phyloP scores from a whole-genome alignment of 1,140 invertebrate genomes.

The Eurytemora carolleeae region DNA sequence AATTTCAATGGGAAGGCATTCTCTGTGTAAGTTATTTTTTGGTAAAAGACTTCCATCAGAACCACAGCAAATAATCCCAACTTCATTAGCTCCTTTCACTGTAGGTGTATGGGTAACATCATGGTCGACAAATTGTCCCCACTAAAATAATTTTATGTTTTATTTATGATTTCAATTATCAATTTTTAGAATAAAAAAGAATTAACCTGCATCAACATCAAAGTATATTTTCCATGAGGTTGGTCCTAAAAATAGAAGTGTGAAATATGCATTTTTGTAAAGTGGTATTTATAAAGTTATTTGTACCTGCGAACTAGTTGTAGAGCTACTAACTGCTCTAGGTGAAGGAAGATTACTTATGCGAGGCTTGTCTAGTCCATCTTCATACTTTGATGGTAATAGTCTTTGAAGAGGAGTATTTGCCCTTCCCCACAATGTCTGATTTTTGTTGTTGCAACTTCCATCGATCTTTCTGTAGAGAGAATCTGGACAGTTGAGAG shows the following conservation, averaged over 20 bases:
- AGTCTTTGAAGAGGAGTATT: constrained; percentile 57
- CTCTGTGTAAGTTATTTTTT: not conserved
- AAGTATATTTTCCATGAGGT: not conserved
- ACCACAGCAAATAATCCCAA: not conserved
- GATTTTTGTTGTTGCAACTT: constrained; percentile 57
- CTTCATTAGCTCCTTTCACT: constrained; percentile 3
- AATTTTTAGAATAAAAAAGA: not conserved
- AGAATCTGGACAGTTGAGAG: not conserved
- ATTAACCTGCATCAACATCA: not conserved
- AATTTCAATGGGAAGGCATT: not conserved
- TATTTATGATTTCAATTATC: not conserved
- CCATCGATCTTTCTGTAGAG: constrained; percentile 56
- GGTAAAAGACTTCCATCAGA: not conserved
- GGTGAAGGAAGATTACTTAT: constrained; percentile 18
- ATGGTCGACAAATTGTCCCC: constrained; percentile 91
- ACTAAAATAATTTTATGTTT: constrained; percentile 25
- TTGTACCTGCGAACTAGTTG: not conserved
- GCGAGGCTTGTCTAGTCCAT: constrained; percentile 33
- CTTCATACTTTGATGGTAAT: constrained; percentile 53
- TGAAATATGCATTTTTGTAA: not conserved
- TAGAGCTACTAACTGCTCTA: constrained; percentile 10
- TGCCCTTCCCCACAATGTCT: constrained; percentile 48
- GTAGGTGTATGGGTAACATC: constrained; percentile 63
- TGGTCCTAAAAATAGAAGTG: not conserved
- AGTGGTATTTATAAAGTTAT: not conserved